Evolutionary conservation across 2,888 invertebrate species (phyloP).

Genomic region (Leptothorax acervorum): DNA sequence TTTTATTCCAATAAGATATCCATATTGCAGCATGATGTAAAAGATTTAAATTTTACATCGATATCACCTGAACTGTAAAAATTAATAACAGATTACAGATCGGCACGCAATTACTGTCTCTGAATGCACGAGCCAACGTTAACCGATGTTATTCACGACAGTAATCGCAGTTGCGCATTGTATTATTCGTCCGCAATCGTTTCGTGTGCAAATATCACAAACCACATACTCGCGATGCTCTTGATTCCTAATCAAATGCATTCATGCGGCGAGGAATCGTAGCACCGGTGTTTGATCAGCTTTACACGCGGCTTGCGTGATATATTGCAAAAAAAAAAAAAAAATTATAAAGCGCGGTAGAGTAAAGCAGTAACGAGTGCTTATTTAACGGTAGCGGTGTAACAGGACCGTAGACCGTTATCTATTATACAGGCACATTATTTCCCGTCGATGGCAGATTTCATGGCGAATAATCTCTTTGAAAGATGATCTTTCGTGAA

Average conservation of each 20-base stretch:
- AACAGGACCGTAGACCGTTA: constrained; percentile 19
- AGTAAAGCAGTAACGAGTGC: constrained; percentile 43
- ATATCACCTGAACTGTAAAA: neutral
- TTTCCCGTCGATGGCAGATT: constrained; percentile 15
- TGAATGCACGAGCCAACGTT: neutral
- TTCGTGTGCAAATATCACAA: constrained; percentile 51
- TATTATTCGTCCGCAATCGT: constrained; percentile 41
- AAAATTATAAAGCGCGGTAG: constrained; percentile 27
- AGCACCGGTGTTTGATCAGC: constrained; percentile 30
- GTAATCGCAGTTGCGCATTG: constrained; percentile 45
- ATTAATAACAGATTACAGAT: constrained; percentile 6
- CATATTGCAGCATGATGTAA: neutral
- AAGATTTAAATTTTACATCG: neutral
- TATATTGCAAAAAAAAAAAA: constrained; percentile 35
- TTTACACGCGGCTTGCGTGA: constrained; percentile 34
- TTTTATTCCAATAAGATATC: neutral
- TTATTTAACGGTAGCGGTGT: constrained; percentile 35
- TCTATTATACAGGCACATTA: constrained; percentile 4
- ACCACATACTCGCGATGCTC: constrained; percentile 24
- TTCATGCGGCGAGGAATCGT: constrained; percentile 22
- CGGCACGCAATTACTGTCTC: neutral
- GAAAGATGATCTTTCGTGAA: neutral
- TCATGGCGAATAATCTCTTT: neutral
- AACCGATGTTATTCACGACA: constrained; percentile 3
- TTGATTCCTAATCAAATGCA: constrained; percentile 58